A percentile compares a stretch with the other conserved stretches of the same genome.
Conservation (phyloP, 2,888 invertebrate species). For the Synergus japonicus region DNA sequence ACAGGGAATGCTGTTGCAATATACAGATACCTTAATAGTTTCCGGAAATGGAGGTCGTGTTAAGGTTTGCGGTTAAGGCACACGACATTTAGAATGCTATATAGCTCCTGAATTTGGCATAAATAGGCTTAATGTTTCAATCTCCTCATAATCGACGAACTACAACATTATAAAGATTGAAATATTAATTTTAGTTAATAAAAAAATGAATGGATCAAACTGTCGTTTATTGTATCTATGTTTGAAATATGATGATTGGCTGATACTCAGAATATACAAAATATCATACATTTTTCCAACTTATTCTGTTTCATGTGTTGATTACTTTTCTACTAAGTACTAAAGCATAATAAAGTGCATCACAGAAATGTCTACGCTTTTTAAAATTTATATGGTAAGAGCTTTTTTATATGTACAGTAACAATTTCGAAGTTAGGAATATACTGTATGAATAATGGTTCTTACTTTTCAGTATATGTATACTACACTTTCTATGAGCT, state of each 20-base stretch:
- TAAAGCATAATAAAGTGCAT: background rate
- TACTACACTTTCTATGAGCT: background rate
- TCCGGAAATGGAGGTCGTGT: constrained; percentile 33
- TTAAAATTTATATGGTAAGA: background rate
- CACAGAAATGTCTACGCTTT: background rate
- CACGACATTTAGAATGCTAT: constrained; percentile 18
- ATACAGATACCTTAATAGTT: constrained; percentile 37
- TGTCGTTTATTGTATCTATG: too few relatives aligned
- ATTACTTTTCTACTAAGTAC: background rate
- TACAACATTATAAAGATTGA: background rate
- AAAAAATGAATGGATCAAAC: background rate
- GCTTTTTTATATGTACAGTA: background rate
- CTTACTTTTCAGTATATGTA: too few relatives aligned
- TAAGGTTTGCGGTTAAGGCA: constrained; percentile 34
- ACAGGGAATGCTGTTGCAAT: constrained; percentile 12
- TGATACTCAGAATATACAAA: background rate
- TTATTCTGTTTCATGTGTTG: background rate
- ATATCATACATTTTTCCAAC: background rate
- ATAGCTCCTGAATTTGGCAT: constrained; percentile 5
- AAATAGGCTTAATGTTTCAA: constrained; percentile 6
- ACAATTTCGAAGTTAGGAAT: background rate
- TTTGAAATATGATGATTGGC: too few relatives aligned
- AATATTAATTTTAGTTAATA: background rate
- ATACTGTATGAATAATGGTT: background rate
- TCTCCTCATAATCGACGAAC: background rate